phyloP scores from a whole-genome alignment of 2,113 vertebrate species.

The Penelope pileata region DNA sequence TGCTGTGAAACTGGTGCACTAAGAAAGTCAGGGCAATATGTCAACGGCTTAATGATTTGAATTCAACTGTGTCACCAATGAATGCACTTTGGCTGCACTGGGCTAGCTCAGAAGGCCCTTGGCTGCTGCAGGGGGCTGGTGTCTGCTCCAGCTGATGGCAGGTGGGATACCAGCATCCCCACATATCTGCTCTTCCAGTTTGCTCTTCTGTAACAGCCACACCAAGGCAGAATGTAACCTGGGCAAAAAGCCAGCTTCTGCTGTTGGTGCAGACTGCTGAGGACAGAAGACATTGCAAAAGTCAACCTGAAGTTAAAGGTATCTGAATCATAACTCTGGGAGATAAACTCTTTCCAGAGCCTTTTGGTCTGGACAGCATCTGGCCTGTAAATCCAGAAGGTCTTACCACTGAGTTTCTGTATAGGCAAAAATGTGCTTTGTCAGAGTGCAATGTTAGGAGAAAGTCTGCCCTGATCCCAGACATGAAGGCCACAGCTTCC shows the following conservation, averaged over 20 bases:
- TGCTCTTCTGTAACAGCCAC: not conserved
- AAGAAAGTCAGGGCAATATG: not conserved
- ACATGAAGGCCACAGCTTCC: not conserved
- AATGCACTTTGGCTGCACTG: not conserved
- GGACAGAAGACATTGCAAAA: not conserved
- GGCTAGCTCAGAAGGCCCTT: not conserved
- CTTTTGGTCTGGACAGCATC: not conserved
- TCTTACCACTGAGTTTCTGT: not conserved
- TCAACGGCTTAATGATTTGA: not conserved
- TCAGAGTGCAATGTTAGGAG: not conserved
- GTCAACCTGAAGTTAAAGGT: not conserved
- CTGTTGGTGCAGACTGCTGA: not conserved
- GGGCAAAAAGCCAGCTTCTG: not conserved
- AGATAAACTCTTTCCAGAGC: not conserved
- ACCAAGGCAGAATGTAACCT: not conserved
- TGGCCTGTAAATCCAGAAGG: not conserved
- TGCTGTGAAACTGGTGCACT: fast-evolving
- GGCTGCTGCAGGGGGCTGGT: not conserved
- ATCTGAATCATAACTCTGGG: not conserved
- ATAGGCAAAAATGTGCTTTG: not conserved
- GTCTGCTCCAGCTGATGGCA: not conserved
- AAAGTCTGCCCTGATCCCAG: not conserved
- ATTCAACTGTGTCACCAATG: not conserved
- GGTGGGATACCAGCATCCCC: fast-evolving
- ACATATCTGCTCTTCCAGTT: not conserved